A percentile compares a stretch with the other conserved stretches of the same genome.
phyloP scores from a whole-genome alignment of 2,797 vertebrate species.

The Rallus crepitans region DNA sequence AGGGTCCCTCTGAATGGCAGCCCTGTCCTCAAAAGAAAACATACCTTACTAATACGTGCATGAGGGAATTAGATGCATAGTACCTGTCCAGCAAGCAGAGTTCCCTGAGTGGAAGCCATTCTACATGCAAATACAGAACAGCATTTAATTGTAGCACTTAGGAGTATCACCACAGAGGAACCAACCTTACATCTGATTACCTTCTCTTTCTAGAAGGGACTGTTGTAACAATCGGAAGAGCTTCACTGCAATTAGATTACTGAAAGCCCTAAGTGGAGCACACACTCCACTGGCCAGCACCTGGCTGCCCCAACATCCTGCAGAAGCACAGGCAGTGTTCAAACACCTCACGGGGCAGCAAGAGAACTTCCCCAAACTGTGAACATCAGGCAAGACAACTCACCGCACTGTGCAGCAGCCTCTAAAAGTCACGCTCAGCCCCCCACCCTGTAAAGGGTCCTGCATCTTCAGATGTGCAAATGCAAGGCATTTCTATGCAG shows the following conservation, averaged over 20 bases:
- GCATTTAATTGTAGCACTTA: neutral
- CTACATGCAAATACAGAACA: neutral
- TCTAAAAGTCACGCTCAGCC: fast-evolving
- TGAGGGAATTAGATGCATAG: neutral
- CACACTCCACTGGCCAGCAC: neutral
- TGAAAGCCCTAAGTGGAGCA: neutral
- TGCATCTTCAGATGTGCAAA: neutral
- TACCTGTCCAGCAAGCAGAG: neutral
- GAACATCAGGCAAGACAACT: neutral
- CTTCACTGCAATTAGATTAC: neutral
- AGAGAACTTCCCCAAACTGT: neutral
- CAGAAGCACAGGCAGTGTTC: neutral
- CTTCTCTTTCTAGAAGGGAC: neutral
- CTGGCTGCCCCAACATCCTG: neutral
- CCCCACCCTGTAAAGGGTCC: neutral
- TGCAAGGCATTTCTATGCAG: neutral
- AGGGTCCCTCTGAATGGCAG: neutral
- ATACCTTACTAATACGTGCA: neutral
- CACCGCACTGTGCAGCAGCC: fast-evolving
- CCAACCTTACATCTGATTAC: neutral
- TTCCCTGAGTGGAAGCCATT: neutral
- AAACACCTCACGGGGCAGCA: neutral
- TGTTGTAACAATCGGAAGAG: neutral
- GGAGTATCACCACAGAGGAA: neutral
- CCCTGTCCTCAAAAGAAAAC: neutral